These are phyloP conservation scores for Tachyglossus aculeatus DNA, from an alignment of 2,797 vertebrate species.

Conservation along the genomic window DNA sequence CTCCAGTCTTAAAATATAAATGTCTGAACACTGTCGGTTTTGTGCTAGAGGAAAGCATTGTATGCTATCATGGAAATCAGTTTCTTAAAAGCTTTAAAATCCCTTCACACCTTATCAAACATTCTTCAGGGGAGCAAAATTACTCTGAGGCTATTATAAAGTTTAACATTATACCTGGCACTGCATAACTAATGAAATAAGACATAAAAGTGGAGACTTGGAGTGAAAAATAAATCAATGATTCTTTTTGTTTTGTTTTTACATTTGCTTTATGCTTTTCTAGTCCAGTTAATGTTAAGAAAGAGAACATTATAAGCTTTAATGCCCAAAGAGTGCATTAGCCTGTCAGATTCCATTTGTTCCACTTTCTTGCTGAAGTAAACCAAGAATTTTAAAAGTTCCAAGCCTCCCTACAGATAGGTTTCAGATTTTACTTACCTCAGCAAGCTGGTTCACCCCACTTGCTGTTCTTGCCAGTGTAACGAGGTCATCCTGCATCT, in stretches of 20 bases:
- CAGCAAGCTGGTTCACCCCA: slow-evolving; percentile 84
- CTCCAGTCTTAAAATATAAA: no score
- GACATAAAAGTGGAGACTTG: slow-evolving; percentile 15
- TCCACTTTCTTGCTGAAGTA: not conserved
- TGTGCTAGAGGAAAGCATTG: no score
- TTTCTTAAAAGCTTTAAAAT: not conserved
- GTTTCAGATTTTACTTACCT: slow-evolving; percentile 75
- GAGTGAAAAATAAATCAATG: not conserved
- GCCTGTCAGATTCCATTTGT: not conserved
- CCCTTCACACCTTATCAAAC: not conserved
- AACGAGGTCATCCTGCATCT: slow-evolving; percentile 95
- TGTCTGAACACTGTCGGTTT: no score
- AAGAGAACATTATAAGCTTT: not conserved
- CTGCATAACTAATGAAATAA: slow-evolving; percentile 54
- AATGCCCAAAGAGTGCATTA: not conserved
- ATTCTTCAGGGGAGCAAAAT: not conserved
- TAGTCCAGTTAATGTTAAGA: not conserved
- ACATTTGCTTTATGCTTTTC: not conserved
- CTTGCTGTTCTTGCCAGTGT: slow-evolving; percentile 88
- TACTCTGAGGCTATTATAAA: slow-evolving; percentile 2
- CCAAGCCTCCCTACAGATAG: not conserved
- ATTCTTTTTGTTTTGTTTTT: not conserved
- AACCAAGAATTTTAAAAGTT: not conserved
- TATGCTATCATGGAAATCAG: not conserved
- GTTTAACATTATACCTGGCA: not conserved